These are phyloP conservation scores for Atta cephalotes DNA, from an alignment of 1,140 invertebrate genomes.

Conservation along the genomic window DNA sequence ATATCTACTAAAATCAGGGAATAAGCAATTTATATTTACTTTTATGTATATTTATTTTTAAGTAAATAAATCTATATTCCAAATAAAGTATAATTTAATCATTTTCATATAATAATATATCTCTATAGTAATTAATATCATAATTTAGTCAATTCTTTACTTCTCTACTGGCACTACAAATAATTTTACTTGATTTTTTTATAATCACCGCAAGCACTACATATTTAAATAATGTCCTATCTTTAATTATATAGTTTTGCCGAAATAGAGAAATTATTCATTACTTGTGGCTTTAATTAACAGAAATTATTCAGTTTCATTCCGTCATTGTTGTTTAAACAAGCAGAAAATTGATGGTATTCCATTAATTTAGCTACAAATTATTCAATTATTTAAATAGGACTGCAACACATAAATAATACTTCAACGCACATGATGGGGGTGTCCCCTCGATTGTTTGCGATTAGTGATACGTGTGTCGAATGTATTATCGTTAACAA, in stretches of 20 bases:
- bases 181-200: constrained; percentile 6
- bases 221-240: constrained; percentile 14
- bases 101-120: background rate
- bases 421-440: background rate
- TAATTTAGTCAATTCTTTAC: background rate
- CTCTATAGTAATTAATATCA: background rate
- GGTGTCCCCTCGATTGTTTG: constrained; percentile 15
- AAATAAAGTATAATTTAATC: constrained; percentile 9
- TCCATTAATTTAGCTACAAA: constrained; percentile 43
- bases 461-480: constrained; percentile 3
- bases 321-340: constrained; percentile 52
- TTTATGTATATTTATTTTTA: too few relatives aligned
- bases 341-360: constrained; percentile 48
- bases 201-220: background rate
- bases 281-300: constrained; percentile 25
- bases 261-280: constrained; percentile 42
- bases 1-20: too few relatives aligned
- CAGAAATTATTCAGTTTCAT: constrained; percentile 53
- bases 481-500: constrained; percentile 20
- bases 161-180: background rate
- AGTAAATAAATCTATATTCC: background rate
- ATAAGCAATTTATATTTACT: too few relatives aligned
- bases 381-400: constrained; percentile 57
- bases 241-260: constrained; percentile 22
- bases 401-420: constrained; percentile 14